These are phyloP conservation scores for Clarias batrachus DNA, from an alignment of 2,113 vertebrate genomes.

Conservation along the genomic window DNA sequence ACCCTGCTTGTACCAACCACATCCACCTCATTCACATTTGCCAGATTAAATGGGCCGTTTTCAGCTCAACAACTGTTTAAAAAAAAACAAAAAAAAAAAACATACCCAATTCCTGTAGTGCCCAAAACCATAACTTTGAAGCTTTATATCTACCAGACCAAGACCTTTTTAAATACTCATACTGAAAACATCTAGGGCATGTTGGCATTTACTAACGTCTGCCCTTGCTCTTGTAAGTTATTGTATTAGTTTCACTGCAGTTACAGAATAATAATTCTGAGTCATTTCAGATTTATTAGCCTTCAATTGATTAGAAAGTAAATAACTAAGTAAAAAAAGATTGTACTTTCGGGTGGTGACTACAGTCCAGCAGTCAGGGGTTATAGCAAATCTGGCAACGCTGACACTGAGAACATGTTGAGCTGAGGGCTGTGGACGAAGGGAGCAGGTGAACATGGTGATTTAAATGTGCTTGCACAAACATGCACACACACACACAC, in stretches of 20 bases:
- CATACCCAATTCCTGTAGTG: not conserved
- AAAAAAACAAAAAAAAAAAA: not conserved
- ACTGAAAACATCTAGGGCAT: not conserved
- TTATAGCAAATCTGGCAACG: constrained; percentile 12
- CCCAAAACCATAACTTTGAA: not conserved
- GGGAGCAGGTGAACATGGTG: constrained; percentile 3
- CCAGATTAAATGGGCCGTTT: constrained; percentile 9
- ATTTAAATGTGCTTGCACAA: constrained; percentile 16
- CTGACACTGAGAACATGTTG: constrained; percentile 29
- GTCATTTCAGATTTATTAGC: not conserved
- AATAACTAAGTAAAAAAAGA: not conserved
- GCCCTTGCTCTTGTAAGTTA: not conserved
- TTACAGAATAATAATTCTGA: not conserved
- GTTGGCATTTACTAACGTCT: not conserved
- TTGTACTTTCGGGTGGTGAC: no score
- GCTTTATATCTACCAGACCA: not conserved
- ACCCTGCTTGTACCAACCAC: constrained; percentile 14
- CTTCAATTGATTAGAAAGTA: not conserved
- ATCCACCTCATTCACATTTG: constrained; percentile 18
- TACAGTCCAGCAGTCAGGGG: not conserved
- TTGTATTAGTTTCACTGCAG: not conserved
- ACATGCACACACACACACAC: constrained; percentile 26
- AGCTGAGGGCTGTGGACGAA: constrained; percentile 18
- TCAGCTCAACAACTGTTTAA: constrained; percentile 6
- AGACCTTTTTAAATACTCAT: not conserved